Base-by-base conservation (phyloP, 1,140 invertebrate genomes). In the Pollicipes pollicipes region DNA sequence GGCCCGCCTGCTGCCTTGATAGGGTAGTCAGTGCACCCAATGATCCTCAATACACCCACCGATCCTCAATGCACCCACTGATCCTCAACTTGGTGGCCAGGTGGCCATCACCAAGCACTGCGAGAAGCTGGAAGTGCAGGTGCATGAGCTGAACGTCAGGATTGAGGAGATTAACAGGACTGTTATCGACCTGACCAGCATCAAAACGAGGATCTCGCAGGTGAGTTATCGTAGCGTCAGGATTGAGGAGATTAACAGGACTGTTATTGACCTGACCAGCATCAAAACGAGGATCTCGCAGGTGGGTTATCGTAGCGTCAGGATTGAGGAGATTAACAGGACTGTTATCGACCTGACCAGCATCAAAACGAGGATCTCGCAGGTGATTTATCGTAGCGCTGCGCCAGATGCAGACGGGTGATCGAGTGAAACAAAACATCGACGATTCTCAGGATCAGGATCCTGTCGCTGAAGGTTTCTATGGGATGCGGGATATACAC, bases 111-210 rank as follows among this genome's bases (percentile, higher is more conserved):
- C 88, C 72, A 97, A 96, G 83, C 89, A 89, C 72, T 87, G 90
- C 72, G 93, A 96, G 81, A 93, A 88, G 80, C 83, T 96, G 74
- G 94, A 97, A 80, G 82, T 95, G 75, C 86, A 85, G 76, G 89
- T 96, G 77, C 88, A 87, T 76, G 95, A 97, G 80, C 81, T 95
- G 71, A 89, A 89, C 80, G 87, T 96, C 76, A 94, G 91, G 79
- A 95, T 97, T 77, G 94, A 97, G 80, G 95, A 97, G 81, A 79
- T 97, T 72, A 95, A 93, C 82, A 89, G 94, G 78, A 93, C 92
- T 37, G 89, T 97, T 76, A 87, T 94, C 74, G 95, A 97, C 78
- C 91, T 97, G 77, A 95, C 91, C 70, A 91, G 90, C 72, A 88
- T 90, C 81, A 93, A 92, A 82, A 88, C 88, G n/a, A n/a, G n/a